These are phyloP conservation scores for Scleropages formosus DNA, from an alignment of 2,797 vertebrate genomes.

Conservation along the genomic window DNA sequence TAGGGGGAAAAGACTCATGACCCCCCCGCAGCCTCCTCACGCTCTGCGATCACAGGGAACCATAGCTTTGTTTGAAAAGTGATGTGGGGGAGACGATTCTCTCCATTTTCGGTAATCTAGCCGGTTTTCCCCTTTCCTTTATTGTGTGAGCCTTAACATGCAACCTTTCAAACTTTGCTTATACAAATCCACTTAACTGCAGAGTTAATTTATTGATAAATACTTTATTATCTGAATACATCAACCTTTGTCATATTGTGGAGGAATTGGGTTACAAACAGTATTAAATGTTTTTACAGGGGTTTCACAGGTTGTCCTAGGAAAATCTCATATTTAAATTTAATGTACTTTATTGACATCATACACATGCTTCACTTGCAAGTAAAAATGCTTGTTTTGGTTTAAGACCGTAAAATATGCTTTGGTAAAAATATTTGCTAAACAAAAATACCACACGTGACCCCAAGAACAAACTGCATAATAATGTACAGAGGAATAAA, in stretches of 20 bases:
- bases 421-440: not conserved
- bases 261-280: not conserved
- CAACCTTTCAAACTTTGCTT: not conserved
- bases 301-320: not conserved
- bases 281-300: not conserved
- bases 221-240: constrained; percentile 3
- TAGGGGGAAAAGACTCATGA: constrained; percentile 54
- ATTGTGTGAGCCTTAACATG: not conserved
- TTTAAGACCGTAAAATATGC: not conserved
- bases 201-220: constrained; percentile 20
- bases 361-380: not conserved
- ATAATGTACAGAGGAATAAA: not conserved
- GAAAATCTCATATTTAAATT: not conserved
- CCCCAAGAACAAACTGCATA: not conserved
- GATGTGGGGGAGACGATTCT: constrained; percentile 37
- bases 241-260: not conserved
- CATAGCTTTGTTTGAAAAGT: constrained; percentile 45
- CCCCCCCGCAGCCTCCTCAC: constrained; percentile 28
- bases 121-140: constrained; percentile 10
- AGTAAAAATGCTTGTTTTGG: not conserved
- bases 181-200: constrained; percentile 11
- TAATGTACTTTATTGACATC: not conserved
- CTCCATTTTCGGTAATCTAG: constrained; percentile 22
- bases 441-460: constrained; percentile 10
- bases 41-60: constrained; percentile 23